Conservation (phyloP, 2,888 invertebrate genomes). For the Napeogenes inachia region DNA sequence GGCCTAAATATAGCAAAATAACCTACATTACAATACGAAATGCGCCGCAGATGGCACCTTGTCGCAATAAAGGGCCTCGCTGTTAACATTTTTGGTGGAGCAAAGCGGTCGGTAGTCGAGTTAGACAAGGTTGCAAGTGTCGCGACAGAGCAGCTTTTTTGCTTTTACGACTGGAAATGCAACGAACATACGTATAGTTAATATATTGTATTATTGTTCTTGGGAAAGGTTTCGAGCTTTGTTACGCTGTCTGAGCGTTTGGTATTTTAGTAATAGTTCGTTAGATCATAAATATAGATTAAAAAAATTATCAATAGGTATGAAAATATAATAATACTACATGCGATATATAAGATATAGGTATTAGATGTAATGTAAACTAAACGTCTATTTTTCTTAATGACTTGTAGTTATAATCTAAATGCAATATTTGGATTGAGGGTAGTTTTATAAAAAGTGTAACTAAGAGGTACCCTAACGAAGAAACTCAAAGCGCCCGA, state of each 20-base stretch:
- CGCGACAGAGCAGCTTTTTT: conserved; percentile 61
- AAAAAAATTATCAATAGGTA: too few species aligned
- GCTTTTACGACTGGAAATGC: conserved; percentile 67
- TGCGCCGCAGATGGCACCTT: conserved; percentile 50
- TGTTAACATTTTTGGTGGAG: conserved; percentile 42
- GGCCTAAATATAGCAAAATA: conserved; percentile 65
- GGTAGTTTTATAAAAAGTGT: conserved; percentile 21
- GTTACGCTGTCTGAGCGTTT: conserved; percentile 27
- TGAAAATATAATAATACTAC: conserved; percentile 7
- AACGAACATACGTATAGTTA: conserved; percentile 46
- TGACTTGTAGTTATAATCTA: not conserved
- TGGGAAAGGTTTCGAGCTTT: conserved; percentile 34
- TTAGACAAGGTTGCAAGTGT: conserved; percentile 59
- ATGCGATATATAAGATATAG: too few species aligned
- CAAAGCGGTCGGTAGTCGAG: conserved; percentile 41
- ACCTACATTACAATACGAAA: conserved; percentile 49
- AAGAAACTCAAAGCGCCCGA: conserved; percentile 24
- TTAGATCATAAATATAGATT: conserved; percentile 9
- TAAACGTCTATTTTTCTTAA: too few species aligned
- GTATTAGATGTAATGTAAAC: too few species aligned
- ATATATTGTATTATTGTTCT: conserved; percentile 53
- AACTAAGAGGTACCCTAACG: conserved; percentile 16
- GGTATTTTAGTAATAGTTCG: conserved; percentile 20
- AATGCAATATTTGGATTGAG: conserved; percentile 16
- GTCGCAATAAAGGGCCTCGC: conserved; percentile 46